A percentile compares a stretch with the other conserved stretches of the same genome.
Evolutionary conservation across 2,797 vertebrate species (phyloP).

Genomic region (Sebastes oblongus): DNA sequence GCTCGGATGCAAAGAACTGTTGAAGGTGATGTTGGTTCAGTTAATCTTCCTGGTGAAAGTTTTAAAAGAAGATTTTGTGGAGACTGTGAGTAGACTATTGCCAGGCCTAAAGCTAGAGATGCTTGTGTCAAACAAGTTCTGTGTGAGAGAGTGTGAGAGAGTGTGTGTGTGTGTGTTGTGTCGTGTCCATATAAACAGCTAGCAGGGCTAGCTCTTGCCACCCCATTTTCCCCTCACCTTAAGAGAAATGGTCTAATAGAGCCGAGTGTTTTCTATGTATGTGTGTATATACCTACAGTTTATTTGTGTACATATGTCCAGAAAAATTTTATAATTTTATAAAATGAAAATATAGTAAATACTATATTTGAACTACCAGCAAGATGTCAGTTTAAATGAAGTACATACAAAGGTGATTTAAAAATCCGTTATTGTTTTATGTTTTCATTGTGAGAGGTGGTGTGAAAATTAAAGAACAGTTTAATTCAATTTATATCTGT

Average conservation of each 20-base stretch:
- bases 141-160: background rate
- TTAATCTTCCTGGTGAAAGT: constrained; percentile 8
- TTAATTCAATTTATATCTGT: constrained; percentile 21
- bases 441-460: constrained; percentile 66
- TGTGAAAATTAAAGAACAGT: constrained; percentile 70
- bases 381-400: constrained; percentile 72
- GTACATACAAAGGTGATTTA: constrained; percentile 62
- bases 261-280: constrained; percentile 60
- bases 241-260: constrained; percentile 49
- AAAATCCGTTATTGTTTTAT: constrained; percentile 59
- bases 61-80: constrained; percentile 25
- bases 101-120: constrained; percentile 61
- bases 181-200: constrained; percentile 53
- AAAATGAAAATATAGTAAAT: constrained; percentile 73
- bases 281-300: constrained; percentile 69
- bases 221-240: constrained; percentile 20
- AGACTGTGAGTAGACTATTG: constrained; percentile 51
- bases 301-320: constrained; percentile 73
- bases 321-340: constrained; percentile 84
- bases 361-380: constrained; percentile 70
- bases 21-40: constrained; percentile 21
- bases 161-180: background rate
- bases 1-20: background rate
- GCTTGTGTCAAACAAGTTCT: constrained; percentile 57
- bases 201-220: constrained; percentile 79